phyloP scores from a whole-genome alignment of 2,888 invertebrate species.

The Pyrocoelia pectoralis region DNA sequence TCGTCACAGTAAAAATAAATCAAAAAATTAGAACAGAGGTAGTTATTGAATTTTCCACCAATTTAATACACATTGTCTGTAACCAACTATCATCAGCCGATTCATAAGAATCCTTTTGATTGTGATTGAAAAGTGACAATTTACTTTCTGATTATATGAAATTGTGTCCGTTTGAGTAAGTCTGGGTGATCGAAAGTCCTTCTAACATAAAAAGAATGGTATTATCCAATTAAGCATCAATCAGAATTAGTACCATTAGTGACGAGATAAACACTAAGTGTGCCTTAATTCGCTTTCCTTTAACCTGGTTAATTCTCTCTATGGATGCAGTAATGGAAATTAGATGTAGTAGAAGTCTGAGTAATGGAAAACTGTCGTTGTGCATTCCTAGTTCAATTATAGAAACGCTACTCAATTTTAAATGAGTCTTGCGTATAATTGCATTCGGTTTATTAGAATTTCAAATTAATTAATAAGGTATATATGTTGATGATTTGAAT shows the following conservation, averaged over 20 bases:
- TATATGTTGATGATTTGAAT: background rate
- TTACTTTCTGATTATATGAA: constrained; percentile 25
- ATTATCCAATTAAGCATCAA: constrained; percentile 58
- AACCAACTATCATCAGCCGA: background rate
- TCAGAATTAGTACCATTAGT: constrained; percentile 57
- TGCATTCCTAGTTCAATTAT: constrained; percentile 16
- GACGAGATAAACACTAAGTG: constrained; percentile 53
- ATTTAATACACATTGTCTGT: constrained; percentile 18
- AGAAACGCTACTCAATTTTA: background rate
- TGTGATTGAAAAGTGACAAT: constrained; percentile 12
- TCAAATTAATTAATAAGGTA: too few species aligned
- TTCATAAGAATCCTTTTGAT: background rate
- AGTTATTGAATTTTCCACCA: constrained; percentile 16
- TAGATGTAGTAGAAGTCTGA: constrained; percentile 42
- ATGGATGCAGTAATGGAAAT: constrained; percentile 45
- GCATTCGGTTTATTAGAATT: background rate
- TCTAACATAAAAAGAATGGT: constrained; percentile 42
- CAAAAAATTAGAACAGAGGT: constrained; percentile 20
- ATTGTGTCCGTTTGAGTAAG: constrained; percentile 19
- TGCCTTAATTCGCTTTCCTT: constrained; percentile 43
- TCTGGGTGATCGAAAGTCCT: constrained; percentile 25
- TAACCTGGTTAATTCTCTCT: constrained; percentile 44
- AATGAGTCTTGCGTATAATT: background rate
- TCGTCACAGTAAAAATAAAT: constrained; percentile 19
- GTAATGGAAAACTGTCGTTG: constrained; percentile 31